A percentile compares a stretch with the other conserved stretches of the same genome.
phyloP scores from a whole-genome alignment of 2,113 vertebrate species.

The Bucco capensis region DNA sequence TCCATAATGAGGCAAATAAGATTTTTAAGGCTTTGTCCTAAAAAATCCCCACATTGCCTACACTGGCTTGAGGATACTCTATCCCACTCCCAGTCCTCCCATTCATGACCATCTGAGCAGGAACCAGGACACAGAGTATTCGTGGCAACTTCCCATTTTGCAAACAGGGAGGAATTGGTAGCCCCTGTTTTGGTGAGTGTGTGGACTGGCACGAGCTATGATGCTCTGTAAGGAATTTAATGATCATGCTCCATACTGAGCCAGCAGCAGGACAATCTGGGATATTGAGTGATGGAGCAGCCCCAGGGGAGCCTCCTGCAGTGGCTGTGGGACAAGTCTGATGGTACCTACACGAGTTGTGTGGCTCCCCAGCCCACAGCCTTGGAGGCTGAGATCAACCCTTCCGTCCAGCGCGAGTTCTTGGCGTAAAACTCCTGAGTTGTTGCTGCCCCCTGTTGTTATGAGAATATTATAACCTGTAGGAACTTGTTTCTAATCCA shows the following conservation, averaged over 20 bases:
- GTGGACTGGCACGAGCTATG: accelerated
- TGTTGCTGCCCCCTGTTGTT: slow-evolving; percentile 87
- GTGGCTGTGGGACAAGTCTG: background rate
- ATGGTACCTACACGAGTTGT: slow-evolving; percentile 89
- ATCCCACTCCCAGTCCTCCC: background rate
- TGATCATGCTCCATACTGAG: accelerated
- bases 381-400: slow-evolving; percentile 96
- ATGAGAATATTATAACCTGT: background rate
- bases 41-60: background rate
- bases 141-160: background rate
- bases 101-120: background rate
- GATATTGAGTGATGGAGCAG: background rate
- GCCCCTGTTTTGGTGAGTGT: accelerated
- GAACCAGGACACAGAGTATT: too few species aligned
- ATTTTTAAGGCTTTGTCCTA: background rate
- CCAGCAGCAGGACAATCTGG: background rate
- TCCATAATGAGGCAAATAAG: background rate
- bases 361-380: slow-evolving; percentile 98
- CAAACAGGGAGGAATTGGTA: background rate
- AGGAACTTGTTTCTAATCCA: background rate
- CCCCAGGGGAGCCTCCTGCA: background rate
- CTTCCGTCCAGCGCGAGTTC: slow-evolving; percentile 97
- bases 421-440: slow-evolving; percentile 94
- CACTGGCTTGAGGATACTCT: background rate
- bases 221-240: background rate